phyloP scores from a whole-genome alignment of 2,888 invertebrate genomes.

The Andrena chrysosceles region DNA sequence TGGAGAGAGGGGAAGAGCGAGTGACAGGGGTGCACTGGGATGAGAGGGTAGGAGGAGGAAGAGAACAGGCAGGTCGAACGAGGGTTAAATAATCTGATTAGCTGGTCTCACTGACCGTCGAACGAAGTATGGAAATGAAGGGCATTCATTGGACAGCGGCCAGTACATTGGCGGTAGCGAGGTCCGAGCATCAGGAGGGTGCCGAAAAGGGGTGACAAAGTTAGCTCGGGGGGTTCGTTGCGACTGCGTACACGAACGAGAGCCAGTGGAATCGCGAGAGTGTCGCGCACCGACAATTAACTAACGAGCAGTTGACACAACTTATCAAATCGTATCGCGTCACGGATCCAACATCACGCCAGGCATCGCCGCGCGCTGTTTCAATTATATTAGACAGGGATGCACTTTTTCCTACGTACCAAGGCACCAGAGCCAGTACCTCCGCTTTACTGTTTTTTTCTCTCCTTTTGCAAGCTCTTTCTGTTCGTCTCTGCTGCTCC shows the following conservation, averaged over 20 bases:
- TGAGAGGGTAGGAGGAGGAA: conserved; percentile 15
- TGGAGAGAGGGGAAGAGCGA: conserved; percentile 2
- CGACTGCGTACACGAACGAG: conserved; percentile 68
- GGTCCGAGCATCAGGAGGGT: conserved; percentile 58
- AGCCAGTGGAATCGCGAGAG: conserved; percentile 43
- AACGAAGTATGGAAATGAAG: conserved; percentile 84
- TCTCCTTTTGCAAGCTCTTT: not conserved
- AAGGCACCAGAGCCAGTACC: not conserved
- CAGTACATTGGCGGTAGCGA: conserved; percentile 50
- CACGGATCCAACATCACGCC: conserved; percentile 69
- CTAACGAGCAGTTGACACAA: conserved; percentile 85
- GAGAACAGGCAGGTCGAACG: conserved; percentile 70
- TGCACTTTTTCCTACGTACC: conserved; percentile 35
- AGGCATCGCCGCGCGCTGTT: conserved; percentile 50
- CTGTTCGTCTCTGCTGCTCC: not conserved
- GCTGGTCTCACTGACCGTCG: conserved; percentile 80
- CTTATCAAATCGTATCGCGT: conserved; percentile 83
- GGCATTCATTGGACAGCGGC: conserved; percentile 81
- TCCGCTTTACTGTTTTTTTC: not conserved
- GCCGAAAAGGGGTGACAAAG: conserved; percentile 69
- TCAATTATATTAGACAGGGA: conserved; percentile 61
- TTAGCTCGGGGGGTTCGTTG: conserved; percentile 63
- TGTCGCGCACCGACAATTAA: conserved; percentile 79
- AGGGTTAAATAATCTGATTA: conserved; percentile 84
- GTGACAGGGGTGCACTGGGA: not conserved